Evolutionary conservation across 2,113 vertebrate species (phyloP), one percentile per base, ranked within the genome.

Genomic region (Natator depressus): DNA sequence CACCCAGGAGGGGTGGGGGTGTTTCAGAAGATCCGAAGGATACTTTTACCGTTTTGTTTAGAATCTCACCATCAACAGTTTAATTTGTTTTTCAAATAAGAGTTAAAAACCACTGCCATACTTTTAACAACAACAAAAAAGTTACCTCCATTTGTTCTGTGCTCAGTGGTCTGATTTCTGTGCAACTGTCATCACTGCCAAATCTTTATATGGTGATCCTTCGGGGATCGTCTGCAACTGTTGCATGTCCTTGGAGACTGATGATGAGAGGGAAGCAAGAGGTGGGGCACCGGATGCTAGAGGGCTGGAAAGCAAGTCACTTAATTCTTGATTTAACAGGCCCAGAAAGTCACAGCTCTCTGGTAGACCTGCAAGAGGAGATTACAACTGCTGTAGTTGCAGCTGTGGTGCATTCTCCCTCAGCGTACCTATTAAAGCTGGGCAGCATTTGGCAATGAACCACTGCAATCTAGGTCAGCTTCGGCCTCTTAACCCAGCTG

Each of bases 241-340:
- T 47, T 95, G 91, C 72, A 51, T 82, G 25, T 72, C 95, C 94
- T 97, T 95, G 96, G 59, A 95, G 89, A 89, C 84, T 25, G 91
- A 89, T 95, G 93, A 8, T 59, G 59, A 76, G 90, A 50, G 54
- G 5, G 0, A 62, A 62, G 29, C 10, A 62, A 35, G 14, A 5
- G 8, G 80, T 25, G 12, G 46, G 88, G 82, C 38, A 85, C 54
- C 20, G 82, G 82, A 47, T 53, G 19, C 11, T n/a, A 59, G 87
- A 78, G 88, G 59, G 5, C 72, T 84, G 69, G 4, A 8, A 59
- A 54, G 59, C 24, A 53, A 38, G 25, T 51, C 65, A 65, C 31
- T 65, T 35, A 85, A n/a, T 69, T 89, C n/a, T 65, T 80, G 25
- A 4, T 47, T 13, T 85, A 4, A 11, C 10, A 5, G n/a, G 14